Conservation (phyloP, 2,113 vertebrate species). For the Mus pahari region DNA sequence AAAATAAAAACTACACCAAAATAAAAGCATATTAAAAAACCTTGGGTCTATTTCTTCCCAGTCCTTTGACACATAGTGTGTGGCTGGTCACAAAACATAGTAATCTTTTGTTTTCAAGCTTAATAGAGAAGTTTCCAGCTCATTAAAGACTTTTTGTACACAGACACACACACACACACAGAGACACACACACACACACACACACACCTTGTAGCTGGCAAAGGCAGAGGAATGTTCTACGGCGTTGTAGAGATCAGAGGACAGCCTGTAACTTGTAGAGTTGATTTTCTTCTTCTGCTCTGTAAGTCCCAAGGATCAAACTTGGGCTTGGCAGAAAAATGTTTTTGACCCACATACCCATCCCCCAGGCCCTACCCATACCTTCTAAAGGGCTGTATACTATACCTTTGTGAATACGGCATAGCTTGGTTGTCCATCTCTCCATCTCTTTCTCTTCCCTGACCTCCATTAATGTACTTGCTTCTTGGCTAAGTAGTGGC, state of each 20-base stretch:
- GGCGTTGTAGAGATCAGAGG: neutral
- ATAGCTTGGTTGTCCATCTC: neutral
- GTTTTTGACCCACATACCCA: neutral
- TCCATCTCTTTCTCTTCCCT: neutral
- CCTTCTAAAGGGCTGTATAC: conserved; percentile 61
- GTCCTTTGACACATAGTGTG: neutral
- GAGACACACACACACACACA: neutral
- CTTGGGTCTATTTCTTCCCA: neutral
- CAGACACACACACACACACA: too few species aligned
- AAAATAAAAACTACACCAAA: neutral
- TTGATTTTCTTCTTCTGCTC: neutral
- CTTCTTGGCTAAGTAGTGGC: neutral
- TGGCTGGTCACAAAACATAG: neutral
- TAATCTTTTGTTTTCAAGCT: neutral
- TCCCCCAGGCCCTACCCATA: neutral
- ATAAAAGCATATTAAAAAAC: neutral
- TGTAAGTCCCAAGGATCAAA: too few species aligned
- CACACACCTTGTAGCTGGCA: neutral
- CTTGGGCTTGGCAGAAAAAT: neutral
- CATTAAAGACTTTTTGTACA: neutral
- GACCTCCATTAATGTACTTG: neutral
- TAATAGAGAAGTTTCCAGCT: neutral
- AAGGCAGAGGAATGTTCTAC: neutral
- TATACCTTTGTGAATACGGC: neutral
- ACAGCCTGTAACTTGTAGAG: neutral